Percentiles rank a stretch among this genome's conserved stretches.
Evolutionary conservation across 1,140 invertebrate genomes (phyloP).

Genomic region (Oreohelix idahoensis): DNA sequence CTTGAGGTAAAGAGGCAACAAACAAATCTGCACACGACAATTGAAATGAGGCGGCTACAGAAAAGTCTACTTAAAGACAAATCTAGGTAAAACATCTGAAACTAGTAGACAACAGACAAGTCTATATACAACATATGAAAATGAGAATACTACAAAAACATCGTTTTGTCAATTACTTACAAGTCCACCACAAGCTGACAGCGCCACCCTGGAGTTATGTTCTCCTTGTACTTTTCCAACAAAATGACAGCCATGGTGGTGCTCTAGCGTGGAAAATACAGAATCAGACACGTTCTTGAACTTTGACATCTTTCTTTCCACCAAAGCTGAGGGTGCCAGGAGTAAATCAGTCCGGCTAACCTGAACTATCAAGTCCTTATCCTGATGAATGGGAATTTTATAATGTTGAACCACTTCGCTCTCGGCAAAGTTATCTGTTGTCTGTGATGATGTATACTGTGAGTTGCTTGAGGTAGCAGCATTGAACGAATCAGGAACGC

Average conservation of each 20-base stretch:
- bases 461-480: neutral
- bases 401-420: conserved; percentile 69
- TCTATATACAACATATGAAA: no score
- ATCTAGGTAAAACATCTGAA: no score
- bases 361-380: conserved; percentile 76
- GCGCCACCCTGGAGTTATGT: conserved; percentile 79
- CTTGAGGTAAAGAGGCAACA: no score
- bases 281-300: conserved; percentile 71
- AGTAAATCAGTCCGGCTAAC: conserved; percentile 79
- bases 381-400: conserved; percentile 73
- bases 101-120: no score
- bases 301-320: conserved; percentile 79
- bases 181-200: conserved; percentile 87
- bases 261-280: conserved; percentile 38
- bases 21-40: no score
- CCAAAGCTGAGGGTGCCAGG: conserved; percentile 80
- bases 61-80: no score
- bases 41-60: no score
- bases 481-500: neutral
- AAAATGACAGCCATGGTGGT: conserved; percentile 79
- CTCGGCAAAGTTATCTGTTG: conserved; percentile 64
- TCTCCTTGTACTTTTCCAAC: conserved; percentile 82
- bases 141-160: neutral
- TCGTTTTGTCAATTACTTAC: conserved; percentile 76
- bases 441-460: neutral